These are phyloP conservation scores for Gallirallus australis DNA, from an alignment of 2,797 vertebrate species.

Conservation along the genomic window DNA sequence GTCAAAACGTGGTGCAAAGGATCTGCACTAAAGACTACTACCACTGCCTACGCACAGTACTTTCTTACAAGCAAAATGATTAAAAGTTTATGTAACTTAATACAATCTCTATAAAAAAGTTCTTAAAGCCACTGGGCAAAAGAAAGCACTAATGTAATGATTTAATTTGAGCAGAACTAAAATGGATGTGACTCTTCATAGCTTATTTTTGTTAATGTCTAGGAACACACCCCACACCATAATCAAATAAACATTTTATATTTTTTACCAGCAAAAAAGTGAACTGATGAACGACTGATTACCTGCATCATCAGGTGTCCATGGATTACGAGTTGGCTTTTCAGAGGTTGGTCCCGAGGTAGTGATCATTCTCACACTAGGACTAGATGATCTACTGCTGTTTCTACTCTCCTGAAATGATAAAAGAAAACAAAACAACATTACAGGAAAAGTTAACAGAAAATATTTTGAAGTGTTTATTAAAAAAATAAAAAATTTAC, in stretches of 20 bases:
- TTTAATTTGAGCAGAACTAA: neutral
- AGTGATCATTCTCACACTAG: constrained; percentile 95
- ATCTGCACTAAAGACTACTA: neutral
- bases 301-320: constrained; percentile 92
- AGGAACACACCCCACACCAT: neutral
- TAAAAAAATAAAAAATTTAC: neutral
- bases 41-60: neutral
- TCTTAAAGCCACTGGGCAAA: neutral
- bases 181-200: neutral
- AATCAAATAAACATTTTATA: neutral
- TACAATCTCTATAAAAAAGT: neutral
- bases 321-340: constrained; percentile 84
- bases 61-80: neutral
- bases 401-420: constrained; percentile 87
- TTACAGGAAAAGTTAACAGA: neutral
- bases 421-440: neutral
- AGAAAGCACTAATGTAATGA: neutral
- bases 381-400: constrained; percentile 97
- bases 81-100: neutral
- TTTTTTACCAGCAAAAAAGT: neutral
- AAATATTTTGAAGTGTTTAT: neutral
- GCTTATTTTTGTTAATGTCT: neutral
- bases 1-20: neutral
- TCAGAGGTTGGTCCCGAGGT: constrained; percentile 89
- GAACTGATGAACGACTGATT: neutral